phyloP scores from a whole-genome alignment of 1,140 invertebrate genomes.

The Apis laboriosa region DNA sequence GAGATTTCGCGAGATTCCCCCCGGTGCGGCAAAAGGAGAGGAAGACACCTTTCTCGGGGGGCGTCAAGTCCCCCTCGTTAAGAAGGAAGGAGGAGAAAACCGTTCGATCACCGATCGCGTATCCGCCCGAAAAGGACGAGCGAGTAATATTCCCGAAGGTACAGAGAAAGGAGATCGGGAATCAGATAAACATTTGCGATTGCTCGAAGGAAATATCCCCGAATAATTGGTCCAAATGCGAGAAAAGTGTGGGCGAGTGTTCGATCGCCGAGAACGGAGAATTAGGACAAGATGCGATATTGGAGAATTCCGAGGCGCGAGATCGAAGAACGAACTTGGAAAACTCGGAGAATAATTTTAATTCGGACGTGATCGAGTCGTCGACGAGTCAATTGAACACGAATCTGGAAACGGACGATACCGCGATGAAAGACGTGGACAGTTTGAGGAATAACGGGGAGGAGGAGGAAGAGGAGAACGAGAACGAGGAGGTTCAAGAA shows the following conservation, averaged over 20 bases:
- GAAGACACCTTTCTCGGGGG: background rate
- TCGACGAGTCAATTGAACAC: background rate
- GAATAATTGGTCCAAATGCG: background rate
- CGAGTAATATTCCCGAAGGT: no score
- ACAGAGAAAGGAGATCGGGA: background rate
- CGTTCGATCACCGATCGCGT: background rate
- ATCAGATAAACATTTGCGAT: conserved; percentile 11
- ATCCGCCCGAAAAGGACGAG: no score
- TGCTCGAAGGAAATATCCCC: background rate
- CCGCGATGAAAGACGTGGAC: background rate
- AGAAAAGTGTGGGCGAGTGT: background rate
- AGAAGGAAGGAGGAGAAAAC: background rate
- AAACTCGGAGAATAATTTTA: background rate
- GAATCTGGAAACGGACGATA: background rate
- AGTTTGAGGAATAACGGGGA: background rate
- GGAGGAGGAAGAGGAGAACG: background rate
- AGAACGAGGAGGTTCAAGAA: conserved; percentile 17
- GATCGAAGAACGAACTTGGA: no score
- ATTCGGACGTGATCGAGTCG: background rate
- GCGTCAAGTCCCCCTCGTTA: background rate
- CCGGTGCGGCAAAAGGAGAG: background rate
- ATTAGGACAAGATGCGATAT: no score
- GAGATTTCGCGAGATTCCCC: no score
- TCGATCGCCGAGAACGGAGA: no score
- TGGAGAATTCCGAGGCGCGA: background rate